Base-by-base conservation (phyloP, 2,888 invertebrate species). In the Gryllus longicercus region DNA sequence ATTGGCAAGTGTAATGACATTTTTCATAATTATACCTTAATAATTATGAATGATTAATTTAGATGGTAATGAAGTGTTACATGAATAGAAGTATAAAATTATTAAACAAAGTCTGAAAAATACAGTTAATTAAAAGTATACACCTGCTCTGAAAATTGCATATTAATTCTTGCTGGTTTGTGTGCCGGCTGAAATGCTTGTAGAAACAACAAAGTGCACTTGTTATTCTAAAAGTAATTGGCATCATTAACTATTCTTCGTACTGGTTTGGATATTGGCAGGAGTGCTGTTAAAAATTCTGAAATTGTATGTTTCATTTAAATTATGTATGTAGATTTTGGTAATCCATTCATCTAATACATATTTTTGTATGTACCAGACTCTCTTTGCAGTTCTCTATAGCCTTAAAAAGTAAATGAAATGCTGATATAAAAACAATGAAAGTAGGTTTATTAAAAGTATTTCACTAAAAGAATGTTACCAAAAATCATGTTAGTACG, bases 151-250 rank as follows among this genome's bases (percentile, higher is more conserved):
- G 63, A 63, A 63, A 14, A 63, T 14, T 18, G 63, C 63, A 63
- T 63, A 63, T 63, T 63, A 18, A 63, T 16, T 38, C 63, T 18
- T 63, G 63, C n/a, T 63, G n/a, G 63, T 63, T 18, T 63, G 14
- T 14, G 14, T 63, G 63, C 63, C 63, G 12, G 38, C 38, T 63
- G 18, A 63, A 63, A 63, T 63, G 63, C 63, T 63, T 63, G 63
- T 63, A 18, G 63, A 63, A 63, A 63, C n/a, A 18, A 63, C 63
- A 63, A 63, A 63, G 63, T 63, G 63, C 63, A 63, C 63, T 63
- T 63, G 63, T 63, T 63, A 63, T 63, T 63, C 14, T 18, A 14
- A 63, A 63, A 63, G 63, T 18, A 63, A 63, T 63, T 16, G 63
- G 63, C 14, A 63, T n/a, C 63, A 63, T 18, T 18, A 11, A n/a